These are phyloP conservation scores for Ceratina calcarata DNA, from an alignment of 1,140 invertebrate genomes.

Conservation along the genomic window DNA sequence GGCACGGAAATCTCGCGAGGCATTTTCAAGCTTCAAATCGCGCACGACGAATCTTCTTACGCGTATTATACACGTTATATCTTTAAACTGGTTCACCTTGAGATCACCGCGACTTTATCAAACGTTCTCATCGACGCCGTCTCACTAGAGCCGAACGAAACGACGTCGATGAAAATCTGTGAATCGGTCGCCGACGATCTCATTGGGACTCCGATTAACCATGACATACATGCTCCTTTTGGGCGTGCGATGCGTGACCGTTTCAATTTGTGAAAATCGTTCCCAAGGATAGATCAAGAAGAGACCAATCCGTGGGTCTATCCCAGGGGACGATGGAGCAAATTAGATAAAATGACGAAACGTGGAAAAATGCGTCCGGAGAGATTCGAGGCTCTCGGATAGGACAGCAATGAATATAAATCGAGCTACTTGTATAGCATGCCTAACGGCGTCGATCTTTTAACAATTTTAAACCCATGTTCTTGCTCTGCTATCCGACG, in stretches of 20 bases:
- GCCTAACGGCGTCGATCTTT: slow-evolving; percentile 62
- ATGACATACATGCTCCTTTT: slow-evolving; percentile 57
- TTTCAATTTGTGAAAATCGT: slow-evolving; percentile 20
- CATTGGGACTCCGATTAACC: neutral
- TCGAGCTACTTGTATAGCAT: slow-evolving; percentile 26
- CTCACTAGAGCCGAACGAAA: too few species aligned
- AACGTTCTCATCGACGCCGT: too few species aligned
- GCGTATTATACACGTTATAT: slow-evolving; percentile 45
- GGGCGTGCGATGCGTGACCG: slow-evolving; percentile 54
- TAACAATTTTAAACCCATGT: slow-evolving; percentile 67
- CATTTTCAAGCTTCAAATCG: slow-evolving; percentile 5
- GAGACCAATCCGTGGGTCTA: neutral
- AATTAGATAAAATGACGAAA: neutral
- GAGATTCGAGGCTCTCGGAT: neutral
- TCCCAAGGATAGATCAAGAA: slow-evolving; percentile 3
- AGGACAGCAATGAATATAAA: neutral
- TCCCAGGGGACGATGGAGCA: neutral
- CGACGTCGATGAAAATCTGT: too few species aligned
- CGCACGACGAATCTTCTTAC: slow-evolving; percentile 30
- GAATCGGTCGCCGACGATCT: too few species aligned
- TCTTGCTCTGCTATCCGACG: slow-evolving; percentile 63
- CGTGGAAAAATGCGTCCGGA: neutral
- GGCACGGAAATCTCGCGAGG: slow-evolving; percentile 17
- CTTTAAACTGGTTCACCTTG: slow-evolving; percentile 1
- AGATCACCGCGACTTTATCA: too few species aligned